A percentile compares a stretch with the other conserved stretches of the same genome.
Conservation (phyloP, 92 coral and sea anemone genomes). For the Chrysogorgia sp. region DNA sequence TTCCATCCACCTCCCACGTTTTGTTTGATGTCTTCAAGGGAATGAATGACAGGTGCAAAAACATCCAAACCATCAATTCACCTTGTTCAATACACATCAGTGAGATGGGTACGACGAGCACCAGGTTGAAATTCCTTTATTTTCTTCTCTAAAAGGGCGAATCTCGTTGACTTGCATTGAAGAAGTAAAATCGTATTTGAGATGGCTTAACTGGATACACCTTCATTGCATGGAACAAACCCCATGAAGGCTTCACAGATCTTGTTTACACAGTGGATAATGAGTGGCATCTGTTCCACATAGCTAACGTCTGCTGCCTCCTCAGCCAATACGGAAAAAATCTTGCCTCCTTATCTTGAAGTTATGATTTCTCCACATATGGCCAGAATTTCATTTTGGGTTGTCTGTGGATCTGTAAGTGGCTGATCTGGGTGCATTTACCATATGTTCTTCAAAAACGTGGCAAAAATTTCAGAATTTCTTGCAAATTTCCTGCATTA, state of each 20-base stretch:
- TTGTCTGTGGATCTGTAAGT: no score
- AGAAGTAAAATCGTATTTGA: background rate
- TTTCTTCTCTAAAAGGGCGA: no score
- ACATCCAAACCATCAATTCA: background rate
- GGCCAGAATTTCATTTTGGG: background rate
- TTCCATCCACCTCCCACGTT: no score
- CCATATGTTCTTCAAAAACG: background rate
- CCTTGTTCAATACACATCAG: background rate
- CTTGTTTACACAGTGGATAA: background rate
- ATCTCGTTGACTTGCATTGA: background rate
- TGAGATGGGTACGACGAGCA: background rate
- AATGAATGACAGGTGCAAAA: no score
- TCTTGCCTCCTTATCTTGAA: background rate
- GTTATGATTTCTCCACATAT: background rate
- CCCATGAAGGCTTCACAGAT: no score
- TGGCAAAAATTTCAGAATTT: background rate
- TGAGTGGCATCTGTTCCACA: background rate
- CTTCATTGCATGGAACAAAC: background rate
- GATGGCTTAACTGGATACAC: background rate
- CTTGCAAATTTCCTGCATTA: background rate
- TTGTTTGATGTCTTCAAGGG: no score
- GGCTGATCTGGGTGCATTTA: background rate
- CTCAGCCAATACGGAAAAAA: background rate
- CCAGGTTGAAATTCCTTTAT: background rate
- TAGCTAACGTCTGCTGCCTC: slow-evolving; percentile 4